Evolutionary conservation across 2,888 invertebrate genomes (phyloP).

Genomic region (Temnothorax unifasciatus): DNA sequence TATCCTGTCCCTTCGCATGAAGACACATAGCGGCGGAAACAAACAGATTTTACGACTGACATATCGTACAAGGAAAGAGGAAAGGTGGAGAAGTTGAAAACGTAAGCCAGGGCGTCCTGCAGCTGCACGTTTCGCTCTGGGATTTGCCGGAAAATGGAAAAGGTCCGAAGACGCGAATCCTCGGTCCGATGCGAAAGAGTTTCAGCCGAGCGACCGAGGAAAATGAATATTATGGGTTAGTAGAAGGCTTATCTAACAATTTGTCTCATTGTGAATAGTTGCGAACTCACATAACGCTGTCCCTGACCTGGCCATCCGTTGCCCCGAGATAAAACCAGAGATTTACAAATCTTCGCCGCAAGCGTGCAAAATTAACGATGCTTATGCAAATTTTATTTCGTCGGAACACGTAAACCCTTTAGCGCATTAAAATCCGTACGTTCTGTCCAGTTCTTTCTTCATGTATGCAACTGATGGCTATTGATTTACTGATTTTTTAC

Average conservation of each 20-base stretch:
- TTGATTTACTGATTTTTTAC: neutral
- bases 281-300: constrained; percentile 39
- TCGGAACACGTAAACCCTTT: neutral
- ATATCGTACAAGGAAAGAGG: constrained; percentile 12
- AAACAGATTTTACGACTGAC: constrained; percentile 57
- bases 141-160: constrained; percentile 77
- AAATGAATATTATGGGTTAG: constrained; percentile 63
- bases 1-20: constrained; percentile 27
- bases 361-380: constrained; percentile 32
- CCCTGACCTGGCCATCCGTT: neutral
- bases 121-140: constrained; percentile 65
- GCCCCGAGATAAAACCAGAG: neutral
- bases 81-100: constrained; percentile 58
- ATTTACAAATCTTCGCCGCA: constrained; percentile 13
- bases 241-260: constrained; percentile 45
- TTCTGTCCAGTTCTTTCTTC: neutral
- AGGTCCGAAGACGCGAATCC: constrained; percentile 71
- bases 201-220: constrained; percentile 54
- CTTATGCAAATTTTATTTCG: constrained; percentile 24
- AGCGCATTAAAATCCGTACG: neutral
- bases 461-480: neutral
- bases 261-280: constrained; percentile 52
- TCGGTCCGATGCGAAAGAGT: constrained; percentile 54
- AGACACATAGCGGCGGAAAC: constrained; percentile 31
- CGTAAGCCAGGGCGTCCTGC: constrained; percentile 55